Conservation (phyloP, 1,140 invertebrate species). For the Lanistes nyassanus region DNA sequence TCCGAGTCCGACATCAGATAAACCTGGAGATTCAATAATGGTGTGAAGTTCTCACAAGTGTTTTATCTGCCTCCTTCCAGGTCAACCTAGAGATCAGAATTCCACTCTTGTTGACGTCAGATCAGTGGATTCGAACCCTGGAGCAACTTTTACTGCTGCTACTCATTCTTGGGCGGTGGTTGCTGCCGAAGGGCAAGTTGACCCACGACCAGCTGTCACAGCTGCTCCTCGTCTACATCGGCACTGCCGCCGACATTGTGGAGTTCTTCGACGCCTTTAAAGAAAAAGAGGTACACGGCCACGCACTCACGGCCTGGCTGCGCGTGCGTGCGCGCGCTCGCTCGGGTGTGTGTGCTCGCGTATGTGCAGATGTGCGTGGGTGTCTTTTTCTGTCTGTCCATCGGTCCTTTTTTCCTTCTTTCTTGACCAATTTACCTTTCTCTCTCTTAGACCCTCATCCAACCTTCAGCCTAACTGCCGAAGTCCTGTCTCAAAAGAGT, state of each 20-base stretch:
- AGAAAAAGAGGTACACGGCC: constrained; percentile 56
- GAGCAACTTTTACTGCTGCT: constrained; percentile 93
- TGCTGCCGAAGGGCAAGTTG: constrained; percentile 86
- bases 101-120: constrained; percentile 46
- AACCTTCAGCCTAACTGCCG: no score
- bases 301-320: neutral
- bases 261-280: constrained; percentile 95
- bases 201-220: constrained; percentile 93
- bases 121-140: constrained; percentile 82
- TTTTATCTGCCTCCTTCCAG: constrained; percentile 1
- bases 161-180: constrained; percentile 86
- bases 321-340: neutral
- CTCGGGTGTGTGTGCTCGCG: neutral
- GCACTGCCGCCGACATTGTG: constrained; percentile 92
- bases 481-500: no score
- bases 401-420: neutral
- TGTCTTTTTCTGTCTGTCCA: neutral
- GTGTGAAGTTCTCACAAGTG: no score
- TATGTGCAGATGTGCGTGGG: neutral
- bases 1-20: no score
- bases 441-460: no score
- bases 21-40: no score
- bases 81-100: constrained; percentile 52
- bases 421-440: neutral
- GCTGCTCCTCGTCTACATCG: constrained; percentile 80